Conservation (phyloP, 2,113 vertebrate species). For the Pomatostomus ruficeps region DNA sequence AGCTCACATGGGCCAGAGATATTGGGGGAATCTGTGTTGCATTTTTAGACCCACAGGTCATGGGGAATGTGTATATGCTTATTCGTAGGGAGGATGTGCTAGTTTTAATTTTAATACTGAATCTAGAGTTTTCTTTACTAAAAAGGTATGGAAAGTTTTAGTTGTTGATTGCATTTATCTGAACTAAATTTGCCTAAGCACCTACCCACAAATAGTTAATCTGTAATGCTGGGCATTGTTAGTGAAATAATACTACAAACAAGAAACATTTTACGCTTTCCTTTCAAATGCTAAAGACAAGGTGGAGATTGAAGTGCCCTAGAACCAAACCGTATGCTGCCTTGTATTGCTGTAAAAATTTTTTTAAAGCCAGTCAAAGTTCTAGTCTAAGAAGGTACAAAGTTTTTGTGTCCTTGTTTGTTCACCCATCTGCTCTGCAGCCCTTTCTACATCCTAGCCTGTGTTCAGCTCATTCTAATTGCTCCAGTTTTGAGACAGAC, state of each 20-base stretch:
- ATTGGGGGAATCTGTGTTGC: not conserved
- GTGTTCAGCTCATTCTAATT: constrained; percentile 35
- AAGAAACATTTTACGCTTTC: constrained; percentile 23
- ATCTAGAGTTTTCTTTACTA: not conserved
- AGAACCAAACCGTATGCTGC: not conserved
- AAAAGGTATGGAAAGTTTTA: not conserved
- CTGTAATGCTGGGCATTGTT: not conserved
- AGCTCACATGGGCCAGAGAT: not conserved
- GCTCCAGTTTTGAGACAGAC: constrained; percentile 40
- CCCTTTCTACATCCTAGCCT: not conserved
- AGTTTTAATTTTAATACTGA: not conserved
- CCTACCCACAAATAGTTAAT: constrained; percentile 19
- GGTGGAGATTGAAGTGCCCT: not conserved
- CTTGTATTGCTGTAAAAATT: not conserved
- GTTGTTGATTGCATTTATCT: not conserved
- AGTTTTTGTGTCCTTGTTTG: constrained; percentile 27
- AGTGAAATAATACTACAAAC: not conserved
- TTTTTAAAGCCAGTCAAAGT: not conserved
- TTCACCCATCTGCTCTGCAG: constrained; percentile 51
- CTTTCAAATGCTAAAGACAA: constrained; percentile 38
- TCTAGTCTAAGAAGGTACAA: not conserved
- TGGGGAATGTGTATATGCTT: not conserved
- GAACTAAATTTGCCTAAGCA: not conserved
- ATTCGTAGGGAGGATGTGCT: not conserved
- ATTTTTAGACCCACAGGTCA: not conserved